Evolutionary conservation across 2,797 vertebrate genomes (phyloP), one percentile per base, ranked within the genome.

Genomic region (Adrianichthys oophorus): DNA sequence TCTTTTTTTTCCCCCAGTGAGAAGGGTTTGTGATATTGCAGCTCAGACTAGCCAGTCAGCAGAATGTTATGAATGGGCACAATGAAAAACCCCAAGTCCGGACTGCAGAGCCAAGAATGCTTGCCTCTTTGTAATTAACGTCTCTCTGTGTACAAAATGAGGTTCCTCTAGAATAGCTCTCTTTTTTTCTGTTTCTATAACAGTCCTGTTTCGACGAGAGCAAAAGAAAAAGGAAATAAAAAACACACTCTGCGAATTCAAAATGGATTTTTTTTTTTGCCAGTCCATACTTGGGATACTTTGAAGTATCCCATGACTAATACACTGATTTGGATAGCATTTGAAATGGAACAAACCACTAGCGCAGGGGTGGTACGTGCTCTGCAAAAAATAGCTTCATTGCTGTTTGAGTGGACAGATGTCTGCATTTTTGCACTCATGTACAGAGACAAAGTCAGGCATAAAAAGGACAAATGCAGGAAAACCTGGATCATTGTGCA

Each of bases 51-150:
- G 76, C 86, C 85, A 87, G 85, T 92, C 91, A 91, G 91, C 90
- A 90, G 80, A 90, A 90, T 87, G 86, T 90, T 90, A 87, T 90
- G 86, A 91, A 91, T 86, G 88, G 86, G 86, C 79, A 84, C 86
- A 84, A 87, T 86, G 83, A 90, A 85, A 85, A 89, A 82, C 59
- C 82, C 76, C 80, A 85, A 87, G 84, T 88, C 83, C 82, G 88
- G 64, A 56, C 84, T 73, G 87, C 88, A 71, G 70, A 86, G 79
- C 82, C 81, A 86, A 85, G 89, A 89, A 86, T 83, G 87, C 85
- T 87, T 85, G 83, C 87, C 88, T 91, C 87, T 86, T 82, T 90
- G 85, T 91, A 92, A 93, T 92, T 91, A 91, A 88, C 87, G 87
- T 79, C 52, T 68, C 70, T 82, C 64, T 88, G 84, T 87, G 87